A percentile compares a stretch with the other conserved stretches of the same genome.
phyloP scores from a whole-genome alignment of 2,888 invertebrate species.

The Clitarchus hookeri region DNA sequence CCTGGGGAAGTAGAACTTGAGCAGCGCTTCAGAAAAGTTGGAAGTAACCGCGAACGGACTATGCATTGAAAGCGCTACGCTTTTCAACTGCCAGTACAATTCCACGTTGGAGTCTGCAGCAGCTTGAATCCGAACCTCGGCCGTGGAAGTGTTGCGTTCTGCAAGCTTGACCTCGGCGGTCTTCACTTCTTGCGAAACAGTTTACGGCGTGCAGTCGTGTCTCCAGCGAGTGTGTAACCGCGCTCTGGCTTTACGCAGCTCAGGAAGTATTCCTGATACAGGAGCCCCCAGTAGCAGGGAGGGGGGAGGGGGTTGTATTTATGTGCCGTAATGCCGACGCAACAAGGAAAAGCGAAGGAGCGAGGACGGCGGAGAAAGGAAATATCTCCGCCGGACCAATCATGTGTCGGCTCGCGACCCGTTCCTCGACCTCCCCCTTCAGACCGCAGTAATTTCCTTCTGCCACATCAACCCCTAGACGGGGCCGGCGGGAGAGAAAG shows the following conservation, averaged over 20 bases:
- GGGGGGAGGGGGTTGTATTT: not conserved
- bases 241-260: not conserved
- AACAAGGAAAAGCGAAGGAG: not conserved
- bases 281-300: not conserved
- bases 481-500: not conserved
- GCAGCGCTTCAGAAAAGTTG: no score
- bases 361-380: slow-evolving; percentile 15
- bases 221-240: no score
- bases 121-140: no score
- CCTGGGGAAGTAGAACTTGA: no score
- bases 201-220: no score
- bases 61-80: no score
- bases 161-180: no score
- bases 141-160: no score
- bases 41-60: no score
- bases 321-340: slow-evolving; percentile 1
- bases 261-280: not conserved
- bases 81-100: no score
- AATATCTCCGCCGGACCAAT: slow-evolving; percentile 35
- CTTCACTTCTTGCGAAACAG: no score
- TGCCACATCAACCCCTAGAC: not conserved
- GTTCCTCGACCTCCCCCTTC: slow-evolving; percentile 19
- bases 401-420: slow-evolving; percentile 33
- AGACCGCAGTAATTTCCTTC: slow-evolving; percentile 15
- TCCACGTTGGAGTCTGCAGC: no score